Evolutionary conservation across 2,113 vertebrate species (phyloP).

Genomic region (Rhineura floridana): DNA sequence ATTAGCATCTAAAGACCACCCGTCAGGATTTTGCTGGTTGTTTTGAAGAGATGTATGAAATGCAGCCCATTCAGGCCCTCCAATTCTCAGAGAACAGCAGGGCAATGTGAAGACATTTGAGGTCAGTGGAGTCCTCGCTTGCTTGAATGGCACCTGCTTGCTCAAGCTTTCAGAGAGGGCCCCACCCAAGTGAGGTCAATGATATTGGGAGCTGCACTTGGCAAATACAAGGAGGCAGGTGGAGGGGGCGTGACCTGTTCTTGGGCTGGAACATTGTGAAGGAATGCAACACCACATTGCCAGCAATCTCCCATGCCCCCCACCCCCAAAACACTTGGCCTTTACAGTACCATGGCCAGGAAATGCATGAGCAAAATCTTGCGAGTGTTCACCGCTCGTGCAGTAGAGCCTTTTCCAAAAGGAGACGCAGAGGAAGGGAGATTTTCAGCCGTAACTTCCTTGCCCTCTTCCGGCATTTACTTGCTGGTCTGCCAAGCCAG

Average conservation of each 20-base stretch:
- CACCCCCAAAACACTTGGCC: too few species aligned
- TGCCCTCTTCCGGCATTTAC: neutral
- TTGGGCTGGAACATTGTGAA: neutral
- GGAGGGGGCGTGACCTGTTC: neutral
- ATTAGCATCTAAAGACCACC: neutral
- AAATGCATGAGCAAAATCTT: neutral
- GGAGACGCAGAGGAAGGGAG: neutral
- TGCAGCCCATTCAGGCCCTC: neutral
- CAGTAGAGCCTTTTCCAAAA: neutral
- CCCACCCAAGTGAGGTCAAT: neutral
- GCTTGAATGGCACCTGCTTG: slow-evolving; percentile 65
- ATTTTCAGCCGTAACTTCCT: neutral
- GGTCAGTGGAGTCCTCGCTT: slow-evolving; percentile 65
- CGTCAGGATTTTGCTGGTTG: neutral
- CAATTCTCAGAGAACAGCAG: slow-evolving; percentile 16
- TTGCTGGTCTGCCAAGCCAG: too few species aligned
- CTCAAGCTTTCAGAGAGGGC: slow-evolving; percentile 57
- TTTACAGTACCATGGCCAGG: neutral
- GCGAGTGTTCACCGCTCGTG: neutral
- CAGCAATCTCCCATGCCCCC: too few species aligned
- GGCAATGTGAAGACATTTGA: slow-evolving; percentile 64
- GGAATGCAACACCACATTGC: too few species aligned
- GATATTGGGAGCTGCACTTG: neutral
- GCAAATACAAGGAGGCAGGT: neutral
- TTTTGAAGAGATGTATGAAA: neutral